Percentiles rank a stretch among this genome's conserved stretches.
Evolutionary conservation across 2,888 invertebrate genomes (phyloP).

Genomic region (Dryobota labecula): DNA sequence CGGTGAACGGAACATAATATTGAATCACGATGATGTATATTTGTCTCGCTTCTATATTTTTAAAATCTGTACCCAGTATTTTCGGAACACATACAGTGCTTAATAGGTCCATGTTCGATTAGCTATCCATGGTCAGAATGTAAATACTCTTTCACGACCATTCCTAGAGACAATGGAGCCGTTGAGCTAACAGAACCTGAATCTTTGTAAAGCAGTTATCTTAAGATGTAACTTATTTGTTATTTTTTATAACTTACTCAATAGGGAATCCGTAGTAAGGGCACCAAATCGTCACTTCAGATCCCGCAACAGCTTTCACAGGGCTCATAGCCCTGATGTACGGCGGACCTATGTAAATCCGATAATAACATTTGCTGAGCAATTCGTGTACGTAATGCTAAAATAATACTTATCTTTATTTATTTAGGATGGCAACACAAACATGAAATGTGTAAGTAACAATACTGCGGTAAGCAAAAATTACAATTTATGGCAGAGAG

Average conservation of each 20-base stretch:
- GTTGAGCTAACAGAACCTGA: background rate
- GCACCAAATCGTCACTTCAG: constrained; percentile 94
- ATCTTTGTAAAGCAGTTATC: background rate
- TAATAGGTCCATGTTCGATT: background rate
- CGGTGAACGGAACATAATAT: no score
- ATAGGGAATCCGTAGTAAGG: constrained; percentile 97
- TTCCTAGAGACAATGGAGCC: background rate
- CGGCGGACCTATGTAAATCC: constrained; percentile 91
- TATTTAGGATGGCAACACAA: constrained; percentile 66
- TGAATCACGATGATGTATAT: background rate
- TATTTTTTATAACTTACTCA: constrained; percentile 78
- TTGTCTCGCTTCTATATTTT: background rate
- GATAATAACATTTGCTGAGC: constrained; percentile 61
- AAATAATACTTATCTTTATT: constrained; percentile 67
- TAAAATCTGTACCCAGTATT: background rate
- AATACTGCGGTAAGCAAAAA: constrained; percentile 52
- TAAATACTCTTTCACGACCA: background rate
- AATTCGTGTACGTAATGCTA: constrained; percentile 49
- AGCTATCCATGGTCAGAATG: background rate
- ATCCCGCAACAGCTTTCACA: constrained; percentile 95
- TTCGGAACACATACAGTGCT: background rate
- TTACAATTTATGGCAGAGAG: constrained; percentile 53
- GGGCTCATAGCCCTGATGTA: constrained; percentile 94
- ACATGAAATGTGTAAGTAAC: constrained; percentile 52
- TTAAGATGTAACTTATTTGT: background rate